Evolutionary conservation across 92 coral and sea anemone genomes (phyloP).

Genomic region (Phenganax subtilis): DNA sequence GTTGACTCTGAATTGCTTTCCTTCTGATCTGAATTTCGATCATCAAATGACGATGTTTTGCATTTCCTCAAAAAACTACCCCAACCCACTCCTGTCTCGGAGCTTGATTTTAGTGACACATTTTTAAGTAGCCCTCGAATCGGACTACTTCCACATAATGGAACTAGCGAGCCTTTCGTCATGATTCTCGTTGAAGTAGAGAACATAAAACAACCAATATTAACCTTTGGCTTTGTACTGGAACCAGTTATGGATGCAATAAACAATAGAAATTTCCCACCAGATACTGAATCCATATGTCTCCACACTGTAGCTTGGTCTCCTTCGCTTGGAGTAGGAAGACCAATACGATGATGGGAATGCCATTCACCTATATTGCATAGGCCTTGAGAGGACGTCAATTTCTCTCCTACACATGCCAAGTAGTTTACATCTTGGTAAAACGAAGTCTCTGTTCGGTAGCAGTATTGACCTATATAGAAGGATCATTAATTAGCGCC

Average conservation of each 20-base stretch:
- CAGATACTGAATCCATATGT: background rate
- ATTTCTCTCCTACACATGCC: slow-evolving; percentile 49
- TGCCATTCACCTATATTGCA: slow-evolving; percentile 93
- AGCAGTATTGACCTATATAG: slow-evolving; percentile 50
- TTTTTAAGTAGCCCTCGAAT: background rate
- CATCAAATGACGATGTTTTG: too few species aligned
- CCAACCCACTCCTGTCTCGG: background rate
- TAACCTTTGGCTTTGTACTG: background rate
- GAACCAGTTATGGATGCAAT: slow-evolving; percentile 1
- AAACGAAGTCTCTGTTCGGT: slow-evolving; percentile 51
- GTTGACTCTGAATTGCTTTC: too few species aligned
- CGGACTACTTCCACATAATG: background rate
- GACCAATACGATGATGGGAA: slow-evolving; percentile 67
- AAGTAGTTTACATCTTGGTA: slow-evolving; percentile 66
- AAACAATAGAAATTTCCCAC: background rate
- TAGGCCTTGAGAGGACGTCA: slow-evolving; percentile 53
- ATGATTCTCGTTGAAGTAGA: background rate
- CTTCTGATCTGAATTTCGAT: too few species aligned
- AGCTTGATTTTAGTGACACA: background rate
- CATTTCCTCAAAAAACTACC: background rate
- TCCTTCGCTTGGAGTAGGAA: slow-evolving; percentile 61
- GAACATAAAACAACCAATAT: background rate
- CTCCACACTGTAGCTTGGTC: slow-evolving; percentile 60
- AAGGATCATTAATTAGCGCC: background rate
- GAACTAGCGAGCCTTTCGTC: background rate